These are phyloP conservation scores for Anthophora plumipes DNA, from an alignment of 2,888 invertebrate species.

Conservation along the genomic window DNA sequence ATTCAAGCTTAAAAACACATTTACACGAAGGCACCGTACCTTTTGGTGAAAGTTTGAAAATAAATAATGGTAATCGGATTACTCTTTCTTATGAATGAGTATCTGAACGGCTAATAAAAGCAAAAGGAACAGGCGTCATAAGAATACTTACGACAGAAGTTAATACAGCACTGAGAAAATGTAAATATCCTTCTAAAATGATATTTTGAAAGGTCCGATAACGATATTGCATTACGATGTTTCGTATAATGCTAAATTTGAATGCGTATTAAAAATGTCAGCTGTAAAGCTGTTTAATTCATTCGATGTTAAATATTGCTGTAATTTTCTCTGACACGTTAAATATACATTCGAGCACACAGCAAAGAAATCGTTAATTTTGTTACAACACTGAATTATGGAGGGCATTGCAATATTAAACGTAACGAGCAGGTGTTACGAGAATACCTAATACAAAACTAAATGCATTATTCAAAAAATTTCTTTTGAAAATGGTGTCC, in stretches of 20 bases:
- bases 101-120: no score
- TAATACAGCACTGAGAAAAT: background rate
- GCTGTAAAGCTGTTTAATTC: background rate
- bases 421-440: background rate
- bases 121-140: background rate
- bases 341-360: background rate
- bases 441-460: background rate
- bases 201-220: background rate
- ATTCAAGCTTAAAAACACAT: no score
- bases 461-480: background rate
- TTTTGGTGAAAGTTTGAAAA: no score
- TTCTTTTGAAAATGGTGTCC: background rate
- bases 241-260: no score
- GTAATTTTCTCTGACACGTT: background rate
- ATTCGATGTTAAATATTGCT: background rate
- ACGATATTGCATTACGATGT: background rate
- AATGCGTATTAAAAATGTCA: background rate
- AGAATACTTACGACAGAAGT: background rate
- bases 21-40: no score
- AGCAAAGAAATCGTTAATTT: slow-evolving; percentile 4
- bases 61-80: no score
- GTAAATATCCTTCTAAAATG: background rate
- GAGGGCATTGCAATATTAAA: background rate
- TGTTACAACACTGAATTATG: background rate
- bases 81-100: no score